Conservation (phyloP, 2,797 vertebrate genomes). For the Poecile montanus region DNA sequence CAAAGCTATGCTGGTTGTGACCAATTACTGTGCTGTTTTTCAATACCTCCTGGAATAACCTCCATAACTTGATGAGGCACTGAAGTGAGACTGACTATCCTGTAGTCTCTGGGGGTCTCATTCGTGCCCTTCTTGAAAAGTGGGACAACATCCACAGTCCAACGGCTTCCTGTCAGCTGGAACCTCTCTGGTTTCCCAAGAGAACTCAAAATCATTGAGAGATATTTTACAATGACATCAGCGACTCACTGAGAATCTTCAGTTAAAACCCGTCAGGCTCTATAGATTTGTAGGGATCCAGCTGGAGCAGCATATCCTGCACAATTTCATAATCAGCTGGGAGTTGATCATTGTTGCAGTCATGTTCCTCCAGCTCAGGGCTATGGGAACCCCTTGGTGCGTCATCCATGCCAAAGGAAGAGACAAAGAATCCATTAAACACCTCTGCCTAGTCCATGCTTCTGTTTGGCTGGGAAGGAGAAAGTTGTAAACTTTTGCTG, state of each 20-base stretch:
- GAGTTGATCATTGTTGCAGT: background rate
- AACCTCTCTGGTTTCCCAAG: background rate
- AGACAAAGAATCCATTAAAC: background rate
- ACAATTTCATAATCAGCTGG: background rate
- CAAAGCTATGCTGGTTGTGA: background rate
- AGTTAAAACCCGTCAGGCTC: background rate
- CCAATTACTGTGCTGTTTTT: background rate
- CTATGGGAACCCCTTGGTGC: too few relatives aligned
- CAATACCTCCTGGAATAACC: background rate
- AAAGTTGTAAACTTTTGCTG: background rate
- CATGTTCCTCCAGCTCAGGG: background rate
- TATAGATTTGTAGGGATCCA: background rate
- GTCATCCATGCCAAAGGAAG: accelerated
- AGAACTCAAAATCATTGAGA: background rate
- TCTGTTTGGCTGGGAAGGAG: background rate
- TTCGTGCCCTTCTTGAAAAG: accelerated
- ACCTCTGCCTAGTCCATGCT: background rate
- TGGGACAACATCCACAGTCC: too few relatives aligned
- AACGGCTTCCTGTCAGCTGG: background rate
- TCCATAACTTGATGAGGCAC: background rate
- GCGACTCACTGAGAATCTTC: background rate
- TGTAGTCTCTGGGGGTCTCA: accelerated
- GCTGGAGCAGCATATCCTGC: background rate
- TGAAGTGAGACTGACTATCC: background rate
- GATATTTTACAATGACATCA: background rate